Percentiles rank a stretch among this genome's conserved stretches.
These are phyloP conservation scores for Pomacea maculata DNA, from an alignment of 1,140 invertebrate genomes.

Conservation along the genomic window DNA sequence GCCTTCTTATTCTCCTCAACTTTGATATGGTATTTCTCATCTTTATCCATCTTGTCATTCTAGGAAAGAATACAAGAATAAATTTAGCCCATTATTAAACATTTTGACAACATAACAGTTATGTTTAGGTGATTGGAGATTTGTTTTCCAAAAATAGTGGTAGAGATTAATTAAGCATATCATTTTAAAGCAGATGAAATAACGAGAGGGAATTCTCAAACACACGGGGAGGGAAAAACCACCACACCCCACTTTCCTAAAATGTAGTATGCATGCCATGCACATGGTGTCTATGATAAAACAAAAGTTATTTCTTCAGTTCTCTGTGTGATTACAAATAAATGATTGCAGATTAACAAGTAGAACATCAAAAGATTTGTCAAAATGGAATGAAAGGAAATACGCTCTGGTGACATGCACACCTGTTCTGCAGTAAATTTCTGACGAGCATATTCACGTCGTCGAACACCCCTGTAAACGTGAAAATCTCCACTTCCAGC, in stretches of 20 bases:
- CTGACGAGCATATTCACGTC: conserved; percentile 94
- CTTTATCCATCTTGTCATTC: conserved; percentile 73
- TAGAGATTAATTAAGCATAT: not conserved
- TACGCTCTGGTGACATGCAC: conserved; percentile 80
- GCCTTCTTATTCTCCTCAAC: conserved; percentile 80
- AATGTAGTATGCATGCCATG: too few species aligned
- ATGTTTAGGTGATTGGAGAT: not conserved
- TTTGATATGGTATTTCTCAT: conserved; percentile 84
- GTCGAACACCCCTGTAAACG: conserved; percentile 91
- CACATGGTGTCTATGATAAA: too few species aligned
- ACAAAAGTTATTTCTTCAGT: not conserved
- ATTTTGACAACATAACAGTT: not conserved
- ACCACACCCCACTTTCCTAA: too few species aligned
- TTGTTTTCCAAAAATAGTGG: not conserved
- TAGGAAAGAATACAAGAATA: not conserved
- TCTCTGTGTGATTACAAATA: not conserved
- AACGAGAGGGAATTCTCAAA: not conserved
- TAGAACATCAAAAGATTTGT: not conserved
- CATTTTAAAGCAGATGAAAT: not conserved
- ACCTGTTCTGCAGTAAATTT: conserved; percentile 83
- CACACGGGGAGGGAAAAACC: too few species aligned
- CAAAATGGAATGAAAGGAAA: not conserved
- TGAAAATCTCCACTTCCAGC: conserved; percentile 99
- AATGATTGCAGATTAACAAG: not conserved
- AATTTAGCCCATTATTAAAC: not conserved